A percentile compares a stretch with the other conserved stretches of the same genome.
phyloP scores from a whole-genome alignment of 2,888 invertebrate genomes.

The Melikaiella ostensackeni region DNA sequence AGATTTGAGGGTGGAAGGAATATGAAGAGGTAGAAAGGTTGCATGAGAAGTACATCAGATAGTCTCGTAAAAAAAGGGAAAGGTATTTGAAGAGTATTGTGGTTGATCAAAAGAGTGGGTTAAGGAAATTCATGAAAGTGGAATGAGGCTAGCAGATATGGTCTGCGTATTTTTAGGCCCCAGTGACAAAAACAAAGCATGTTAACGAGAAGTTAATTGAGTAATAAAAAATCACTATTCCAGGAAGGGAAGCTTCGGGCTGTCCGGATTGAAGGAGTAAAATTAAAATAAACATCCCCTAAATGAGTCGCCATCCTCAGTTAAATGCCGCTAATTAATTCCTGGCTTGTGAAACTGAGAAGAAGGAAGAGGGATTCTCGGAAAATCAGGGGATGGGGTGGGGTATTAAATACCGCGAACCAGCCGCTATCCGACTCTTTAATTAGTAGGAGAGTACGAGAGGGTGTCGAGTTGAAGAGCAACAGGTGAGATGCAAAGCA shows the following conservation, averaged over 20 bases:
- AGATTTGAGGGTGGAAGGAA: too few relatives aligned
- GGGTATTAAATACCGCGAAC: constrained; percentile 73
- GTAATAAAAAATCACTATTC: constrained; percentile 75
- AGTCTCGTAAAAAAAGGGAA: too few relatives aligned
- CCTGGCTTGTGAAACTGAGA: constrained; percentile 71
- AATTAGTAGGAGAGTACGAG: constrained; percentile 71
- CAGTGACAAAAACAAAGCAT: too few relatives aligned
- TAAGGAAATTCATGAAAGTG: too few relatives aligned
- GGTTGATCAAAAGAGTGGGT: too few relatives aligned
- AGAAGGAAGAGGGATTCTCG: constrained; percentile 63
- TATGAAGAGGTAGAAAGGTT: too few relatives aligned
- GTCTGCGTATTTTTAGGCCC: too few relatives aligned
- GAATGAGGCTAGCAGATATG: too few relatives aligned
- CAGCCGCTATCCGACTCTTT: constrained; percentile 74
- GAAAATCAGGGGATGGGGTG: constrained; percentile 58
- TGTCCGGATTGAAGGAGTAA: constrained; percentile 57
- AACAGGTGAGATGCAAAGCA: constrained; percentile 77
- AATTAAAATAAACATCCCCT: constrained; percentile 75
- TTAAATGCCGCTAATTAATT: constrained; percentile 72
- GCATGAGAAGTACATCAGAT: too few relatives aligned
- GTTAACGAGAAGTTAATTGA: constrained; percentile 68
- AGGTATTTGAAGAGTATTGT: too few relatives aligned
- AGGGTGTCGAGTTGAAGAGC: constrained; percentile 72
- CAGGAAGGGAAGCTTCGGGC: constrained; percentile 41
- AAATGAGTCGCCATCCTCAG: constrained; percentile 69